Evolutionary conservation across 2,113 vertebrate genomes (phyloP), one percentile per base, ranked within the genome.

Genomic region (Asarcornis scutulata): DNA sequence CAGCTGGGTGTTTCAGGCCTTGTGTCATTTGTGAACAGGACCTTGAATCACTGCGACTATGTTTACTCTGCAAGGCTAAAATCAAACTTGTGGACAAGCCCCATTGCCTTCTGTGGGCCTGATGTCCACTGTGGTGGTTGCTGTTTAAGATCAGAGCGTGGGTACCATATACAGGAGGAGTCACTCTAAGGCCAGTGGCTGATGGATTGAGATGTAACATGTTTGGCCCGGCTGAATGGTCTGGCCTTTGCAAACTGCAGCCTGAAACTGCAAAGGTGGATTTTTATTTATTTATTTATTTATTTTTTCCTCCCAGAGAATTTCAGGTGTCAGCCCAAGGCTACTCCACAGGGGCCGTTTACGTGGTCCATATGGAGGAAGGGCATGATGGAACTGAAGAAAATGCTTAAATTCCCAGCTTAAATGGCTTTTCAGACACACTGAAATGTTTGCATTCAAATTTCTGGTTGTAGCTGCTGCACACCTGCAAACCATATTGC

Each of bases 391-490:
- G 15, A 88, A 62, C 15, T 22, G 71, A 62, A 83, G 22, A 79
- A 93, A 84, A 46, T 3, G 11, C 38, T 75, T 59, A 76, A 76
- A 12, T 44, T 85, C 17, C 71, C 56, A 17, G 27, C 26, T 64
- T 11, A 60, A 78, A 32, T 32, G 17, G 11, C 9, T 79, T 2
- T 48, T 89, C 82, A 38, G 13, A 42, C 22, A 31, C 29, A n/a
- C 16, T 90, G 32, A 63, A 74, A 60, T 9, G 22, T 69, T 55
- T 52, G 68, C 74, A 29, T 74, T 13, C 77, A 25, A 59, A 63
- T 83, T 88, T 92, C 76, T 88, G 29, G 17, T 74, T 67, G 11
- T 63, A 90, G 52, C 18, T 86, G 52, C 25, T 80, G n/a, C 13
- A 26, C 18, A 36, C 50, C 40, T 88, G 25, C 31, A 86, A 46